Conservation (phyloP, 2,888 invertebrate genomes). For the Eristalis intricaria region DNA sequence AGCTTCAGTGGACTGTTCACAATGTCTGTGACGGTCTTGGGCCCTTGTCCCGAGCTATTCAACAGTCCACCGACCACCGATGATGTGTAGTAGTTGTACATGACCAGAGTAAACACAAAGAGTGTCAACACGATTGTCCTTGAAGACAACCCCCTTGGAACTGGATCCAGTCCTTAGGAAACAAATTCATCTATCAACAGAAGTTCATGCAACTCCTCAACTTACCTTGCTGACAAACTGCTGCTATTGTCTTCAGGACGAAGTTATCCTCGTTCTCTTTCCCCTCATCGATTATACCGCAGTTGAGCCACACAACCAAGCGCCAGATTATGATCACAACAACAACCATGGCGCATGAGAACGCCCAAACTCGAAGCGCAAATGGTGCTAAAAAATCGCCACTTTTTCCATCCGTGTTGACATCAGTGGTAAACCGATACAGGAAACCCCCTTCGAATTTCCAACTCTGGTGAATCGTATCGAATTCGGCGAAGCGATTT, state of each 20-base stretch:
- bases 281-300: not conserved
- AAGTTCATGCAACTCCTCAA: not conserved
- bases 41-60: constrained; percentile 77
- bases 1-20: constrained; percentile 77
- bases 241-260: constrained; percentile 76
- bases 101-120: constrained; percentile 77
- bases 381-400: constrained; percentile 79
- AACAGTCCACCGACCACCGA: constrained; percentile 80
- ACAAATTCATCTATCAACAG: not conserved
- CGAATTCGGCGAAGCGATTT: constrained; percentile 78
- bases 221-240: constrained; percentile 78
- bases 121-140: constrained; percentile 76
- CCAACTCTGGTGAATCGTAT: constrained; percentile 79
- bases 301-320: constrained; percentile 73
- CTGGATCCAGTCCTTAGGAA: constrained; percentile 75
- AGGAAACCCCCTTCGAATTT: constrained; percentile 78
- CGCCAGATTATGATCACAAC: constrained; percentile 76
- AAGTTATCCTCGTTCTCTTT: constrained; percentile 38
- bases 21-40: constrained; percentile 77
- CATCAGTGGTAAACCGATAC: constrained; percentile 78
- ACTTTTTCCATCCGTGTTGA: constrained; percentile 75
- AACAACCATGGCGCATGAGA: constrained; percentile 72
- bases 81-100: constrained; percentile 80
- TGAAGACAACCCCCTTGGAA: constrained; percentile 75
- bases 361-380: constrained; percentile 76